Conservation (phyloP, 2,888 invertebrate species). For the Lepidonotus clava region DNA sequence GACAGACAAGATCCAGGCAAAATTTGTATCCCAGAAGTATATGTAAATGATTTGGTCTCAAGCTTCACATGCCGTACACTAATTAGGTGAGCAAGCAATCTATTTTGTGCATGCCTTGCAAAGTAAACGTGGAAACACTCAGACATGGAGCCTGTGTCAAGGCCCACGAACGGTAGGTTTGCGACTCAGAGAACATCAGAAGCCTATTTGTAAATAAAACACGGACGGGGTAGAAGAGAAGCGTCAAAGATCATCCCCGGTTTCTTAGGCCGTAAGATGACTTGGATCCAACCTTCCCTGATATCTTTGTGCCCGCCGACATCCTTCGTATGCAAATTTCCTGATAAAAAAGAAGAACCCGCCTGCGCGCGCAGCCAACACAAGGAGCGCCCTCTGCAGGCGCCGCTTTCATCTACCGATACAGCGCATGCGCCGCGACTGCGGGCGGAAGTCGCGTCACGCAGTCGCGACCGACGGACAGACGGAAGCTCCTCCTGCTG, state of each 20-base stretch:
- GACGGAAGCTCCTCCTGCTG: neutral
- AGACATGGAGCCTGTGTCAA: too few relatives aligned
- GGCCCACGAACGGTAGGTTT: too few relatives aligned
- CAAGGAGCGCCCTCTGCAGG: neutral
- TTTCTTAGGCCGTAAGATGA: neutral
- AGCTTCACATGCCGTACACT: too few relatives aligned
- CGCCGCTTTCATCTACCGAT: conserved; percentile 25
- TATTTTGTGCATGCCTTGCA: too few relatives aligned
- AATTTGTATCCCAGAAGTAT: too few relatives aligned
- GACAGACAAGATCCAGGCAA: too few relatives aligned
- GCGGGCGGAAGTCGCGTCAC: neutral
- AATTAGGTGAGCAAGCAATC: too few relatives aligned
- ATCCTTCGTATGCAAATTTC: conserved; percentile 35
- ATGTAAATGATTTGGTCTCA: too few relatives aligned
- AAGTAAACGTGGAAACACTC: too few relatives aligned
- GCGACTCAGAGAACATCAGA: too few relatives aligned
- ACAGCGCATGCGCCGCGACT: conserved; percentile 6
- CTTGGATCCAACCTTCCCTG: neutral
- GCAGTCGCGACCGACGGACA: neutral
- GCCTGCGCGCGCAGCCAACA: conserved; percentile 35
- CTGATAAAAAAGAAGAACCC: conserved; percentile 17
- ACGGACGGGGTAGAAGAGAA: neutral
- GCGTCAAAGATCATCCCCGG: neutral
- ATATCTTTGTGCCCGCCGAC: neutral
- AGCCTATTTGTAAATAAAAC: neutral